Evolutionary conservation across 92 coral and sea anemone genomes (phyloP).

Genomic region (Heteractis magnifica): DNA sequence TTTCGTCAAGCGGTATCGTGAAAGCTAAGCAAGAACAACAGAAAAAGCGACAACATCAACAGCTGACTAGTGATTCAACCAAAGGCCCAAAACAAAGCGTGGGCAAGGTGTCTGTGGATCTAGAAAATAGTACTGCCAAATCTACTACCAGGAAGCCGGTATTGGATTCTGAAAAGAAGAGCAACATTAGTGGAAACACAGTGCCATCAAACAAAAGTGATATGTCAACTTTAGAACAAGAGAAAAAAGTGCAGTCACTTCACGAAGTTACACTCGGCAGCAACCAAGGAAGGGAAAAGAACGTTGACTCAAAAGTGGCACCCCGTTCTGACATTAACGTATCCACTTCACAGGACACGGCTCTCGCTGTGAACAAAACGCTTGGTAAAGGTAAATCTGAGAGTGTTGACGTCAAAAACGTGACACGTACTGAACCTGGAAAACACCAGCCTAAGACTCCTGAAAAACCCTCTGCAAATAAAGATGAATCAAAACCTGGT

Average conservation of each 20-base stretch:
- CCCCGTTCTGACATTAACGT: not conserved
- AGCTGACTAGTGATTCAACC: not conserved
- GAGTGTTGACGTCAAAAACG: not conserved
- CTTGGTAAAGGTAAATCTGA: not conserved
- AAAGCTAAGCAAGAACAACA: not conserved
- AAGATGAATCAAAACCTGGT: not conserved
- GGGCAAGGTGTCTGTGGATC: not conserved
- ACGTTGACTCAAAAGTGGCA: not conserved
- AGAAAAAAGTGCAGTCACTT: too few relatives aligned
- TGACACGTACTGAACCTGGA: not conserved
- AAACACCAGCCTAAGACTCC: not conserved
- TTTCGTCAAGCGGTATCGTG: not conserved
- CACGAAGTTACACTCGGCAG: not conserved
- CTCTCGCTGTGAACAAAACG: not conserved
- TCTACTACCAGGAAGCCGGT: not conserved
- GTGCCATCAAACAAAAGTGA: too few relatives aligned
- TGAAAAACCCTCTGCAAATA: constrained; percentile 3
- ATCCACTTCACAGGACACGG: not conserved
- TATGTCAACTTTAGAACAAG: too few relatives aligned
- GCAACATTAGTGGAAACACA: not conserved
- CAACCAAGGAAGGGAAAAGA: not conserved
- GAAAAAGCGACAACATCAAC: not conserved
- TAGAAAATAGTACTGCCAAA: not conserved
- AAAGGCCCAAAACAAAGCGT: not conserved
- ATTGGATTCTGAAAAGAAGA: not conserved